Evolutionary conservation across 2,797 vertebrate genomes (phyloP).

Genomic region (Hozukius guyotensis): DNA sequence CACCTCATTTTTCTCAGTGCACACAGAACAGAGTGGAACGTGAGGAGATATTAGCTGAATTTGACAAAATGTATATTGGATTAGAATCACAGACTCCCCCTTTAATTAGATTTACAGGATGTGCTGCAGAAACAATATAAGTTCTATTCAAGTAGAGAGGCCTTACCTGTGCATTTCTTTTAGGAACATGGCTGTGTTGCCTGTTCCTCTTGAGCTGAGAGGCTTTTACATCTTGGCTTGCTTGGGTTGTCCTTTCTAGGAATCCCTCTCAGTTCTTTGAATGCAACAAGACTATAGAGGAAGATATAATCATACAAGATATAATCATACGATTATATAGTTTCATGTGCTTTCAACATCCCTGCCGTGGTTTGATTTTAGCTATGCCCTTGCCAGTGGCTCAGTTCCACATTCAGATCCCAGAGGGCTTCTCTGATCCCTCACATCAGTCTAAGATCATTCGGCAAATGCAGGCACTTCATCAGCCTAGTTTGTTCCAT

Average conservation of each 20-base stretch:
- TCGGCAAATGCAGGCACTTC: constrained; percentile 17
- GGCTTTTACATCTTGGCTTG: not conserved
- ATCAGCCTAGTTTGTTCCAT: constrained; percentile 13
- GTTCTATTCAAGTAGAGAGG: too few relatives aligned
- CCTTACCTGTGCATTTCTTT: not conserved
- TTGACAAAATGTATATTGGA: too few relatives aligned
- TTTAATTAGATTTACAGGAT: too few relatives aligned
- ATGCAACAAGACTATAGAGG: not conserved
- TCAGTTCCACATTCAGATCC: constrained; percentile 50
- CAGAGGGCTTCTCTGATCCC: constrained; percentile 21
- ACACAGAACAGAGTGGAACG: too few relatives aligned
- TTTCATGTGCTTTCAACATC: not conserved
- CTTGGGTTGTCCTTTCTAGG: not conserved
- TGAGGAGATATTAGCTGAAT: too few relatives aligned
- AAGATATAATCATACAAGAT: not conserved
- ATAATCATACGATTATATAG: not conserved
- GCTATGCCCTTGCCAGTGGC: constrained; percentile 45
- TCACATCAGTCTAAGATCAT: constrained; percentile 24
- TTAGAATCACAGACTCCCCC: too few relatives aligned
- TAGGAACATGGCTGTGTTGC: not conserved
- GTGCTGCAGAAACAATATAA: too few relatives aligned
- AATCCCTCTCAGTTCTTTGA: not conserved
- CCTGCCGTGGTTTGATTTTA: constrained; percentile 31
- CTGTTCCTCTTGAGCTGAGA: not conserved
- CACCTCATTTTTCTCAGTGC: too few relatives aligned